phyloP scores from a whole-genome alignment of 2,888 invertebrate species.

The Scaptomyza parva region DNA sequence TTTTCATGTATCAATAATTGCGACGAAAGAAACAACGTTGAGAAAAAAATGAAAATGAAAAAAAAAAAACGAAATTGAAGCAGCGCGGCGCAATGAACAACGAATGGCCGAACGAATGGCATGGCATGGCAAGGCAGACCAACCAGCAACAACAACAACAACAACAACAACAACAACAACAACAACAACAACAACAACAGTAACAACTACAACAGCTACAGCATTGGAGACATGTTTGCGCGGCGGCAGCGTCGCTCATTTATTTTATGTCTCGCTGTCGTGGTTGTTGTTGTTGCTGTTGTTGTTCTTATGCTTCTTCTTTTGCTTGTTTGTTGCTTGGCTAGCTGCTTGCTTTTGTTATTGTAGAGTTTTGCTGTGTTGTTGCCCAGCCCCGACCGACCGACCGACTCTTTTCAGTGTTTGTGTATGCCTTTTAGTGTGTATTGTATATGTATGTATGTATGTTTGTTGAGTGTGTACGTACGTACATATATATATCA shows the following conservation, averaged over 20 bases:
- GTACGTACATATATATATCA: constrained; percentile 22
- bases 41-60: constrained; percentile 22
- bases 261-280: constrained; percentile 73
- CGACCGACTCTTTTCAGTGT: constrained; percentile 15
- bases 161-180: constrained; percentile 27
- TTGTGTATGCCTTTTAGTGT: constrained; percentile 24
- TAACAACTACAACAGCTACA: constrained; percentile 34
- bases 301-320: constrained; percentile 35
- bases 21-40: constrained; percentile 57
- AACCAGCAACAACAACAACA: constrained; percentile 29
- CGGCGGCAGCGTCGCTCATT: constrained; percentile 73
- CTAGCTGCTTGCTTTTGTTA: constrained; percentile 52
- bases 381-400: constrained; percentile 43
- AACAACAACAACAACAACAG: constrained; percentile 38
- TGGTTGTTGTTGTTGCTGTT: constrained; percentile 32
- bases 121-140: constrained; percentile 31
- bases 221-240: constrained; percentile 75
- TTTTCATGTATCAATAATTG: constrained; percentile 73
- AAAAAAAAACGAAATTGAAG: constrained; percentile 55
- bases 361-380: constrained; percentile 40
- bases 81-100: constrained; percentile 58
- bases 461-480: constrained; percentile 15
- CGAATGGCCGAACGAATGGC: constrained; percentile 49
- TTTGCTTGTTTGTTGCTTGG: constrained; percentile 45
- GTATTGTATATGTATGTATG: too few relatives aligned